A percentile compares a stretch with the other conserved stretches of the same genome.
These are phyloP conservation scores for Drosophila neotestacea DNA, from an alignment of 2,888 invertebrate species.

Conservation along the genomic window DNA sequence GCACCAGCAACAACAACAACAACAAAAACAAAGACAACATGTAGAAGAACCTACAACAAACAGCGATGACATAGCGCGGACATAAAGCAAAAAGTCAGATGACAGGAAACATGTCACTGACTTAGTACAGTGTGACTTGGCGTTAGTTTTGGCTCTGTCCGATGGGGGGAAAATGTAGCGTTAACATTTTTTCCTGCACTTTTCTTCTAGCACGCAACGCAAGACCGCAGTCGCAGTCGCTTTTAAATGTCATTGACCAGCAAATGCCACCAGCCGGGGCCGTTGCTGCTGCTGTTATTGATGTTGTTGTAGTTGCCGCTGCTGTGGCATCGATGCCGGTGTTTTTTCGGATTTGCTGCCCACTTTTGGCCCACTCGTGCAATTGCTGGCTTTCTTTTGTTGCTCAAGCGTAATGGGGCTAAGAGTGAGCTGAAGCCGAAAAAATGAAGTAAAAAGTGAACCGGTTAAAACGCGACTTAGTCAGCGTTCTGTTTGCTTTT, in stretches of 20 bases:
- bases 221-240: constrained; percentile 44
- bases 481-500: constrained; percentile 37
- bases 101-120: constrained; percentile 70
- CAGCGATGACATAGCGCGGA: constrained; percentile 55
- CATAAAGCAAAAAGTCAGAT: constrained; percentile 52
- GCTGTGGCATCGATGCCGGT: constrained; percentile 44
- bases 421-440: constrained; percentile 78
- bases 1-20: constrained; percentile 20
- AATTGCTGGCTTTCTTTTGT: constrained; percentile 75
- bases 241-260: constrained; percentile 82
- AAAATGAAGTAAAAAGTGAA: constrained; percentile 53
- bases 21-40: constrained; percentile 28
- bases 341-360: constrained; percentile 63
- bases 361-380: constrained; percentile 78
- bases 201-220: constrained; percentile 63
- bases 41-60: constrained; percentile 36
- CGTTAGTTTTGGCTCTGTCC: constrained; percentile 65
- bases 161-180: constrained; percentile 52
- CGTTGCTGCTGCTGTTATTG: constrained; percentile 25
- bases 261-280: constrained; percentile 73
- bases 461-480: constrained; percentile 60
- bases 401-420: constrained; percentile 81
- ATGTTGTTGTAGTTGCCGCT: constrained; percentile 1
- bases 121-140: constrained; percentile 66
- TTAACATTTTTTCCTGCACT: constrained; percentile 72